Evolutionary conservation across 2,888 invertebrate species (phyloP).

Genomic region (Busseola fusca): DNA sequence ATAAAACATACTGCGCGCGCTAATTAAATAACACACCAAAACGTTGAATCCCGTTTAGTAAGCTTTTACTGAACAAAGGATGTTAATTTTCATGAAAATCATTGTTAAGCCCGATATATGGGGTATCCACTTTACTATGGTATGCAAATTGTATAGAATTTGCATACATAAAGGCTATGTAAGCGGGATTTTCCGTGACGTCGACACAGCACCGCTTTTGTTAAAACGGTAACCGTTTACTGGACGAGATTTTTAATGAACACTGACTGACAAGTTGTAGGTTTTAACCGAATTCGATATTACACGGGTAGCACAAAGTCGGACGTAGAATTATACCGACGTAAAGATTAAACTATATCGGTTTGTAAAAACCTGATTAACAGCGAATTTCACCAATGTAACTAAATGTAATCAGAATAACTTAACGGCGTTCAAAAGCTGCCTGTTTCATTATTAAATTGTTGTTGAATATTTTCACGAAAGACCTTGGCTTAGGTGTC

Average conservation of each 20-base stretch:
- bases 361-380: background rate
- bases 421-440: background rate
- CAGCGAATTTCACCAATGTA: background rate
- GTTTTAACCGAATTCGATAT: slow-evolving; percentile 11
- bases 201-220: slow-evolving; percentile 52
- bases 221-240: slow-evolving; percentile 52
- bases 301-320: slow-evolving; percentile 9
- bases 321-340: background rate
- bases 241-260: slow-evolving; percentile 55
- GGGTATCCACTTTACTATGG: slow-evolving; percentile 49
- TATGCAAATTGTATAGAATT: slow-evolving; percentile 55
- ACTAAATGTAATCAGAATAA: background rate
- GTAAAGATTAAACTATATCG: background rate
- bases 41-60: slow-evolving; percentile 21
- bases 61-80: slow-evolving; percentile 41
- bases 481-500: background rate
- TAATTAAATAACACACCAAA: slow-evolving; percentile 21
- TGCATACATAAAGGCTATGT: slow-evolving; percentile 52
- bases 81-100: slow-evolving; percentile 59
- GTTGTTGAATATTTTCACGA: background rate
- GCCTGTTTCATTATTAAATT: background rate
- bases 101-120: slow-evolving; percentile 46
- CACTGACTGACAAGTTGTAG: slow-evolving; percentile 24
- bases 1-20: slow-evolving; percentile 9
- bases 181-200: slow-evolving; percentile 51